A percentile compares a stretch with the other conserved stretches of the same genome.
These are phyloP conservation scores for Ormyrus nitidulus DNA, from an alignment of 2,888 invertebrate species.

Conservation along the genomic window DNA sequence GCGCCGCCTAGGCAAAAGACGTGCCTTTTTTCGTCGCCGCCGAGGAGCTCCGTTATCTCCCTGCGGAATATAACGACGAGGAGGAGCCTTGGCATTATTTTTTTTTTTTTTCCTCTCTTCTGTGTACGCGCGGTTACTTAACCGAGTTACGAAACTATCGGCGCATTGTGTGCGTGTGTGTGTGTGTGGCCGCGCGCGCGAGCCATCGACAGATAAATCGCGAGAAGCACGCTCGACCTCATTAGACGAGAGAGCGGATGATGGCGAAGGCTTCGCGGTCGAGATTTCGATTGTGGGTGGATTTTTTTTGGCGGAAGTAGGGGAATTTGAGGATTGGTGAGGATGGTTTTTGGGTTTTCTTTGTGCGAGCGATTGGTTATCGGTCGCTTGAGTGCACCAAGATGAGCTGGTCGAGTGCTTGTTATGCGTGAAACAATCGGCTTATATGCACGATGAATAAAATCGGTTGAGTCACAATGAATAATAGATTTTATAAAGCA, in stretches of 20 bases:
- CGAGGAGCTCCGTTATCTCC: constrained; percentile 59
- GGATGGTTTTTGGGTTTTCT: no score
- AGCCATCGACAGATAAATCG: constrained; percentile 54
- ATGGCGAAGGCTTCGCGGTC: no score
- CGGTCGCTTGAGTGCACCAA: no score
- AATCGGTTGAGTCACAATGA: no score
- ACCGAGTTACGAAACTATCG: constrained; percentile 57
- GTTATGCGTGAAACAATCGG: no score
- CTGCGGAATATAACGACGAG: constrained; percentile 50
- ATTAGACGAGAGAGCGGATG: background rate
- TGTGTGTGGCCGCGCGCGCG: background rate
- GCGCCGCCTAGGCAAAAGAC: constrained; percentile 10
- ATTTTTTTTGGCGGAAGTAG: no score
- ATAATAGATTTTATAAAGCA: no score
- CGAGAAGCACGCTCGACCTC: constrained; percentile 35
- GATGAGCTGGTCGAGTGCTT: no score
- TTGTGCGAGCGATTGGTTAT: no score
- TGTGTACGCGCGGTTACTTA: constrained; percentile 53
- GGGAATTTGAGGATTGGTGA: no score
- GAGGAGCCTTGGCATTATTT: constrained; percentile 68
- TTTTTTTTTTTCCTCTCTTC: constrained; percentile 28
- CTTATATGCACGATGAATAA: no score
- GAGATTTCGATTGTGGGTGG: no score
- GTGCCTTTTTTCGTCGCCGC: constrained; percentile 37
- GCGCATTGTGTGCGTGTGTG: constrained; percentile 35